These are phyloP conservation scores for Tribolium madens DNA, from an alignment of 1,140 invertebrate genomes.

Conservation along the genomic window DNA sequence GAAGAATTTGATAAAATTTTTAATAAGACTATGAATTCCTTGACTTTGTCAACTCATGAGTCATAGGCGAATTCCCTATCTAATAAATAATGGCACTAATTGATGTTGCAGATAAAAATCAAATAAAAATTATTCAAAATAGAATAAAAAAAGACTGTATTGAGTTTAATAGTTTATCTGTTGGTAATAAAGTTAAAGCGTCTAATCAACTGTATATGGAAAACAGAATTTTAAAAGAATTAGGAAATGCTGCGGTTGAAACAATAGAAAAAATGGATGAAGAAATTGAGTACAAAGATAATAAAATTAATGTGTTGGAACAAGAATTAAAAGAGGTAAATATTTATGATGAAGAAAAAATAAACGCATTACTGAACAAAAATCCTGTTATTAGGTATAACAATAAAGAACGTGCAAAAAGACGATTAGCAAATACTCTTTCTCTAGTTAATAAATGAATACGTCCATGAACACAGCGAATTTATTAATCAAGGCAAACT, in stretches of 20 bases:
- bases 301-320: conserved; percentile 41
- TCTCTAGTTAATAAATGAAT: conserved; percentile 28
- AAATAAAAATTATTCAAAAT: conserved; percentile 34
- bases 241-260: conserved; percentile 13
- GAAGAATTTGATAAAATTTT: conserved; percentile 37
- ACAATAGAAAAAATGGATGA: conserved; percentile 30
- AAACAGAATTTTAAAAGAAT: conserved; percentile 30
- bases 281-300: conserved; percentile 28
- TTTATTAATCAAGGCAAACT: conserved; percentile 42
- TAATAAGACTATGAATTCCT: conserved; percentile 29
- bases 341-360: conserved; percentile 35
- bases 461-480: conserved; percentile 21
- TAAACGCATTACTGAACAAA: conserved; percentile 3
- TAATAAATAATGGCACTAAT: conserved; percentile 39
- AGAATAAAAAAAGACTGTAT: conserved; percentile 39
- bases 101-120: conserved; percentile 34
- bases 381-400: conserved; percentile 22
- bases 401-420: conserved; percentile 16
- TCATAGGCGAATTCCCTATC: no score
- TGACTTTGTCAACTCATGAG: no score
- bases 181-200: conserved; percentile 17
- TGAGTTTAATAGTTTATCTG: conserved; percentile 35
- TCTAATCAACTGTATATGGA: conserved; percentile 25
- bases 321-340: conserved; percentile 16
- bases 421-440: conserved; percentile 28